Evolutionary conservation across 1,140 invertebrate genomes (phyloP).

Genomic region (Polypedilum pembai): DNA sequence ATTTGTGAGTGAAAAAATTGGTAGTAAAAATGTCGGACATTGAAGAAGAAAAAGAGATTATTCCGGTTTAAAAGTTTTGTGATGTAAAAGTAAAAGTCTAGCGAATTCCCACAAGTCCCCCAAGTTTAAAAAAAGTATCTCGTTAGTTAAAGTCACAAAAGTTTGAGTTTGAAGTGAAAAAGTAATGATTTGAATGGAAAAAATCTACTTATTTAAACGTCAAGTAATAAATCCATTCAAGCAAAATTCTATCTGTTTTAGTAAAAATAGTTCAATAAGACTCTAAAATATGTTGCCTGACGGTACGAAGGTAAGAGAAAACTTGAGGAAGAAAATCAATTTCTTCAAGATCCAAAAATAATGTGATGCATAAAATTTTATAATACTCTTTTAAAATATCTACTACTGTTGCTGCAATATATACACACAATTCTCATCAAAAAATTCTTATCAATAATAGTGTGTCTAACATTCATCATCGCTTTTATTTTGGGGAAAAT

Average conservation of each 20-base stretch:
- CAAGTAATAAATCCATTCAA: not conserved
- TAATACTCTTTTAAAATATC: too few relatives aligned
- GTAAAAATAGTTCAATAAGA: not conserved
- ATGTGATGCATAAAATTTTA: too few relatives aligned
- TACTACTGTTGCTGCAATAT: too few relatives aligned
- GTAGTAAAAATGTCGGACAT: slow-evolving; percentile 11
- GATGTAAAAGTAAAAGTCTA: not conserved
- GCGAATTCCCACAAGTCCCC: not conserved
- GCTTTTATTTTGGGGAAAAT: not conserved
- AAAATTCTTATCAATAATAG: not conserved
- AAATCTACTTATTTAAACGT: too few relatives aligned
- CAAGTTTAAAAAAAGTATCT: slow-evolving; percentile 17
- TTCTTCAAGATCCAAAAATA: too few relatives aligned
- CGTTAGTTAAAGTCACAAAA: not conserved
- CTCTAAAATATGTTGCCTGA: not conserved
- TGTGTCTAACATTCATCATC: too few relatives aligned
- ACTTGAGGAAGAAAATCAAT: too few relatives aligned
- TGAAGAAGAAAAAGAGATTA: not conserved
- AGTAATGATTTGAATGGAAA: not conserved
- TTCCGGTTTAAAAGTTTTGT: not conserved
- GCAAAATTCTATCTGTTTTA: not conserved
- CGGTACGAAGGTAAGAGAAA: slow-evolving; percentile 13
- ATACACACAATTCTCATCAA: too few relatives aligned
- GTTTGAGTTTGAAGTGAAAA: slow-evolving; percentile 10
- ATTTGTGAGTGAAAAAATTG: slow-evolving; percentile 24